A percentile compares a stretch with the other conserved stretches of the same genome.
Evolutionary conservation across 2,797 vertebrate species (phyloP).

Genomic region (Trichosurus vulpecula): DNA sequence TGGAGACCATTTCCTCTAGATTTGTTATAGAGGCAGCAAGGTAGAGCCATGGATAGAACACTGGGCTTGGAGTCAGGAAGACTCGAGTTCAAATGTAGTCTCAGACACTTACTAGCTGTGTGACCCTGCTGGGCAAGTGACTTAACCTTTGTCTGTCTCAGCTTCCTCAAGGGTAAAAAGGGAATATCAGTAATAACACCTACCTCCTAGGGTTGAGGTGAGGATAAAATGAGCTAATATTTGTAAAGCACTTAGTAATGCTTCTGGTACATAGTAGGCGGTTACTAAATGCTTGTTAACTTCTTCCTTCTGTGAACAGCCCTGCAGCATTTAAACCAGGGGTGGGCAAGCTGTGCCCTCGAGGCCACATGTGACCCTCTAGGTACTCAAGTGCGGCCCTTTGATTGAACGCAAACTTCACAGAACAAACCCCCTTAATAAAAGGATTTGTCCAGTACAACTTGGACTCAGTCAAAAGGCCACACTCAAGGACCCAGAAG

Average conservation of each 20-base stretch:
- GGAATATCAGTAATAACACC: neutral
- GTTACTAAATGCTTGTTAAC: neutral
- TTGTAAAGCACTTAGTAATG: neutral
- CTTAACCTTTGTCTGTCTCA: neutral
- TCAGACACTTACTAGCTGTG: neutral
- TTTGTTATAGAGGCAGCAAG: neutral
- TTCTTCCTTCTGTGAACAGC: neutral
- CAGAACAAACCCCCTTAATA: too few relatives aligned
- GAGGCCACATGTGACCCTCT: too few relatives aligned
- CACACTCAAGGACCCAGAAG: too few relatives aligned
- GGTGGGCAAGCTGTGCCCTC: too few relatives aligned
- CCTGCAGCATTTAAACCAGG: neutral
- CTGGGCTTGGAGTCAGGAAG: neutral
- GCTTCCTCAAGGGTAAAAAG: neutral
- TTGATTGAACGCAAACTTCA: too few relatives aligned
- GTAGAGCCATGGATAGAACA: neutral
- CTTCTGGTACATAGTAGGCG: neutral
- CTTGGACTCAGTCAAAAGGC: too few relatives aligned
- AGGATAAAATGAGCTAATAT: neutral
- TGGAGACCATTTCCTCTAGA: neutral
- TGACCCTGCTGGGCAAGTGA: neutral
- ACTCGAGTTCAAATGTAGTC: neutral
- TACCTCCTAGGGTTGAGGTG: neutral
- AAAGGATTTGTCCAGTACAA: too few relatives aligned
- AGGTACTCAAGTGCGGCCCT: too few relatives aligned